phyloP scores from a whole-genome alignment of 2,797 vertebrate genomes.

The Melanotaenia parkinsoni region DNA sequence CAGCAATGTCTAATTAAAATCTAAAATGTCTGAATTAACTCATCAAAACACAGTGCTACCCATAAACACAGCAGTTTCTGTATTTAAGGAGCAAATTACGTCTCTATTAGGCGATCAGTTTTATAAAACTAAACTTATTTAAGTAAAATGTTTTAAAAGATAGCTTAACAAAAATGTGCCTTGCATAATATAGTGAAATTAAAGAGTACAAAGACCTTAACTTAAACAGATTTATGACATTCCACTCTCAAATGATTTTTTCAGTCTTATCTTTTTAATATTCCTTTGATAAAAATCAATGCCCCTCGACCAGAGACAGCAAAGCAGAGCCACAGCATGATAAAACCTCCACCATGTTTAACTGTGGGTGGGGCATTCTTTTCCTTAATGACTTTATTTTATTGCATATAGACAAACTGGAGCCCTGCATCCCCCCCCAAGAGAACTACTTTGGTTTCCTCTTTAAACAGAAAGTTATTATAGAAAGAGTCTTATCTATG shows the following conservation, averaged over 20 bases:
- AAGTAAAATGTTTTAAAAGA: not conserved
- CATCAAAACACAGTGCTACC: not conserved
- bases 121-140: not conserved
- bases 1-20: too few relatives aligned
- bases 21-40: not conserved
- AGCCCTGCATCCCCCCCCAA: not conserved
- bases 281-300: not conserved
- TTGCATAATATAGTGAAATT: not conserved
- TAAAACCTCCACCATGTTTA: not conserved
- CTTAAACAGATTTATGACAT: not conserved
- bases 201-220: not conserved
- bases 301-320: not conserved
- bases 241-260: not conserved
- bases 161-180: not conserved
- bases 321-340: not conserved
- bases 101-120: not conserved
- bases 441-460: not conserved
- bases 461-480: not conserved
- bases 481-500: not conserved
- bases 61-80: not conserved
- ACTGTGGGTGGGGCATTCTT: not conserved
- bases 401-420: slow-evolving; percentile 9
- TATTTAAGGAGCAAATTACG: not conserved
- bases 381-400: slow-evolving; percentile 5
- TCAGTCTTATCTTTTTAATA: too few relatives aligned